Evolutionary conservation across 2,797 vertebrate genomes (phyloP).

Genomic region (Cygnus olor): DNA sequence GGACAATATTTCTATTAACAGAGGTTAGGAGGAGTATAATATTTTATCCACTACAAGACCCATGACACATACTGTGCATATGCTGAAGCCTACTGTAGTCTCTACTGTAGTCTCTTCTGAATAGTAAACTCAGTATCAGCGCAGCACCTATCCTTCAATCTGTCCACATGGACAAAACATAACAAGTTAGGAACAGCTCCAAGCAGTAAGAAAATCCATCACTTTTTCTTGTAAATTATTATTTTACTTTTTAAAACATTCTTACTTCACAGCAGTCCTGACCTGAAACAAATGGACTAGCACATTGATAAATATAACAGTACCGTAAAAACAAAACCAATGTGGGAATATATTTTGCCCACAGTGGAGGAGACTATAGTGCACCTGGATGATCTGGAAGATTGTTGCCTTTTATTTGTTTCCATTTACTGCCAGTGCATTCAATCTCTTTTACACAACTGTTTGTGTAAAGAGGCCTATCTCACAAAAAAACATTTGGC

Average conservation of each 20-base stretch:
- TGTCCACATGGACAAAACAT: background rate
- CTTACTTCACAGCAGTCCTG: background rate
- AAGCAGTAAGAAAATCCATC: background rate
- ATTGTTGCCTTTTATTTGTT: background rate
- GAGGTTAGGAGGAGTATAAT: background rate
- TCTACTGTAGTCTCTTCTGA: too few species aligned
- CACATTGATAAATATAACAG: background rate
- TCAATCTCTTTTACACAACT: background rate
- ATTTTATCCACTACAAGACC: slow-evolving; percentile 28
- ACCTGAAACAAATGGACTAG: background rate
- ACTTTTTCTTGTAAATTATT: background rate
- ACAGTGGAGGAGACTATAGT: background rate
- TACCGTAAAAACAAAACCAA: background rate
- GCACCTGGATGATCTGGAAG: background rate
- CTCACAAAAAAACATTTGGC: background rate
- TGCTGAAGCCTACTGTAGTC: background rate
- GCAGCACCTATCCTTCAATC: background rate
- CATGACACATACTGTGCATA: background rate
- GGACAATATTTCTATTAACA: background rate
- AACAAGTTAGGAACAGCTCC: background rate
- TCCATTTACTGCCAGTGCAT: too few species aligned
- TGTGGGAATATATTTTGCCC: background rate
- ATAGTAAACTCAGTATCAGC: background rate
- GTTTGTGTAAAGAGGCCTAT: background rate
- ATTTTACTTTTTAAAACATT: background rate